Evolutionary conservation across 2,888 invertebrate species (phyloP).

Genomic region (Drosophila fungiperda): DNA sequence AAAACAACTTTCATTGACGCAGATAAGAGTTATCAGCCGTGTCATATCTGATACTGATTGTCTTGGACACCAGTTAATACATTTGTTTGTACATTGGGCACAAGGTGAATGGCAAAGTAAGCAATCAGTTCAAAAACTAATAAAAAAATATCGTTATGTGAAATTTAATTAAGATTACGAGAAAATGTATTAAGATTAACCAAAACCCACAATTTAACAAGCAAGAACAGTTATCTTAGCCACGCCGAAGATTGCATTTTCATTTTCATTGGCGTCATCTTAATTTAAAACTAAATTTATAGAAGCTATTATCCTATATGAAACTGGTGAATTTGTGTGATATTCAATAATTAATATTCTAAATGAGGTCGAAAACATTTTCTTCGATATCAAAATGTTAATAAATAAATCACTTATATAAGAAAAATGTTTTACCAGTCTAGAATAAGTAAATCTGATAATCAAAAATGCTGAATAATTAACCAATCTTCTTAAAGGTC

Average conservation of each 20-base stretch:
- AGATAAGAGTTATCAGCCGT: slow-evolving; percentile 49
- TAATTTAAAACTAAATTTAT: not conserved
- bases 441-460: too few species aligned
- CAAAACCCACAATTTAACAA: not conserved
- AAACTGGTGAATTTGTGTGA: not conserved
- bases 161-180: not conserved
- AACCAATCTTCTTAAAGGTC: not conserved
- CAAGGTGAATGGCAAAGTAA: slow-evolving; percentile 36
- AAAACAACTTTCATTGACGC: not conserved
- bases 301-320: too few species aligned
- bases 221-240: too few species aligned
- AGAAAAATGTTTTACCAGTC: too few species aligned
- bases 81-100: slow-evolving; percentile 33
- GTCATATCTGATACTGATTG: slow-evolving; percentile 29
- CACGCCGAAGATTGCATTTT: not conserved
- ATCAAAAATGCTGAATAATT: too few species aligned
- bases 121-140: slow-evolving; percentile 22
- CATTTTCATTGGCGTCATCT: not conserved
- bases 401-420: too few species aligned
- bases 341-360: not conserved
- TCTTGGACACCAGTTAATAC: slow-evolving; percentile 13
- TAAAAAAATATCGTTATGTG: not conserved
- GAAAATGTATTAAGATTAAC: not conserved
- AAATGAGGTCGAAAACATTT: not conserved
- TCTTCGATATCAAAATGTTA: not conserved